Evolutionary conservation across 2,888 invertebrate genomes (phyloP), one percentile per base, ranked within the genome.

Genomic region (Megaustenia siamemsis): DNA sequence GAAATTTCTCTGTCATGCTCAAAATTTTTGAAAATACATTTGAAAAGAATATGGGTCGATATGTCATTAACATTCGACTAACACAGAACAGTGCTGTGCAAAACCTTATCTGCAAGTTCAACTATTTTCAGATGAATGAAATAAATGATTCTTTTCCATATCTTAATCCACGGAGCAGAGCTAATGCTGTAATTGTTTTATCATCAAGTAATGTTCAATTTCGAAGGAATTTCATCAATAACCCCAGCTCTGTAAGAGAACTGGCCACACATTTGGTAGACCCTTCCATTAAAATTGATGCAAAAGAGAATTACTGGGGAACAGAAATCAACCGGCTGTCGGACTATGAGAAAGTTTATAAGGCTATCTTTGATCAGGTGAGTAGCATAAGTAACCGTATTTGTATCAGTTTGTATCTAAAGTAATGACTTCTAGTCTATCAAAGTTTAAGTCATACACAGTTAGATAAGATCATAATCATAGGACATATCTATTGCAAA

Each of bases 251-350:
- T 0, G 96, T 96, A 82, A 98, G 98, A 93, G 99, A 99, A 95
- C 96, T 99, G 75, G 98, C 98, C 0, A 98, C 98, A 0, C 99
- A 99, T 91, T 95, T 99, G 32, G 96, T 97, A 91, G 98, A 99
- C 93, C 99, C 98, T 93, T 98, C 98, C 91, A 97, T 97, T 95
- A 95, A 96, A 32, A 96, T 99, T n/a, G 97, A 98, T 93, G 98
- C 98, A 89, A 97, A 97, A 0, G 97, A 96, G 93, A 99, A 99
- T 93, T 99, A 98, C 97, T 95, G 99, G 90, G 98, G 98, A 6
- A 89, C 92, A 21, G 88, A 89, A 40, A 87, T 89, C 18, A 85
- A 84, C 38, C 49, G 71, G 0, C 89, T 89, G 76, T 35, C 86
- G 1, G 88, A 89, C 56, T 88, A 87, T 84, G 87, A 84, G 10